Conservation (phyloP, 2,888 invertebrate species). For the Papilio elwesi region DNA sequence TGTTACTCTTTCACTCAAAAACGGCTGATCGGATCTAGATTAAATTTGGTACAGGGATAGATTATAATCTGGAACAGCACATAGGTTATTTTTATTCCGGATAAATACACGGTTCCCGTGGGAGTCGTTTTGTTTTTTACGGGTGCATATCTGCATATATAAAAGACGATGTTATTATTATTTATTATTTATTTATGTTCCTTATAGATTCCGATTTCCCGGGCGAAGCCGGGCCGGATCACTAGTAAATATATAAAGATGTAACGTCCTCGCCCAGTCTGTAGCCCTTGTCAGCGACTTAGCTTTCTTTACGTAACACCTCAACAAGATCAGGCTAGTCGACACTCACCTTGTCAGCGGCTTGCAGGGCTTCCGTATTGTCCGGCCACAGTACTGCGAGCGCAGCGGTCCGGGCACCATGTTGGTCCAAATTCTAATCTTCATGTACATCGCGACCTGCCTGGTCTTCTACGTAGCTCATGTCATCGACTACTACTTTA, state of each 20-base stretch:
- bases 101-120: too few relatives aligned
- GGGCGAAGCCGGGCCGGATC: too few relatives aligned
- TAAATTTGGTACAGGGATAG: too few relatives aligned
- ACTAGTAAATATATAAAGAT: not conserved
- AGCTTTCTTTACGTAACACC: slow-evolving; percentile 44
- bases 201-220: too few relatives aligned
- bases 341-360: slow-evolving; percentile 51
- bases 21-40: too few relatives aligned
- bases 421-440: slow-evolving; percentile 80
- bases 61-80: too few relatives aligned
- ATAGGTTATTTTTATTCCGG: too few relatives aligned
- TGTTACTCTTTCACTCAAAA: too few relatives aligned
- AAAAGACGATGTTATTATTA: too few relatives aligned
- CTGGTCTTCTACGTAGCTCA: slow-evolving; percentile 78
- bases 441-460: slow-evolving; percentile 80
- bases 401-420: slow-evolving; percentile 55
- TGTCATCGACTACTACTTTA: slow-evolving; percentile 77
- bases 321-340: slow-evolving; percentile 49
- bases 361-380: slow-evolving; percentile 39
- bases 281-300: not conserved
- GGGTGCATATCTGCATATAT: too few relatives aligned
- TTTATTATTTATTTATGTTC: too few relatives aligned
- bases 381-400: slow-evolving; percentile 41
- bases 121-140: too few relatives aligned
- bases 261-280: not conserved